Percentiles rank a stretch among this genome's conserved stretches.
Evolutionary conservation across 2,888 invertebrate species (phyloP).

Genomic region (Macrosiphum euphorbiae): DNA sequence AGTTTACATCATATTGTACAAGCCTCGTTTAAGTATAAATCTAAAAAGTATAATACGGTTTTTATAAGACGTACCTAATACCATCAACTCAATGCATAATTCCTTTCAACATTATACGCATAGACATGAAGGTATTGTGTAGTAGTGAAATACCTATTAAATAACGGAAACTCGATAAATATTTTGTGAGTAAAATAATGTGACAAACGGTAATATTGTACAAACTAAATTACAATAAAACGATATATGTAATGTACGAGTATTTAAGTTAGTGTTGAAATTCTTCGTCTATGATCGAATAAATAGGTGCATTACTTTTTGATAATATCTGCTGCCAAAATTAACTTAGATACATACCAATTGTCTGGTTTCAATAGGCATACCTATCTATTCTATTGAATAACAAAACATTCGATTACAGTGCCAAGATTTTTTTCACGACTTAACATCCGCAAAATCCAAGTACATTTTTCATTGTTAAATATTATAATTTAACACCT

Average conservation of each 20-base stretch:
- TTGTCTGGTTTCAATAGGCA: conserved; percentile 28
- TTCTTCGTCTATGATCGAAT: not conserved
- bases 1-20: not conserved
- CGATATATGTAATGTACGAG: not conserved
- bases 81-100: not conserved
- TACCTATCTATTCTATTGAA: conserved; percentile 3
- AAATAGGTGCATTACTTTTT: not conserved
- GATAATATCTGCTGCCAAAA: conserved; percentile 17
- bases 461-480: conserved; percentile 42
- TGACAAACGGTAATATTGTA: not conserved
- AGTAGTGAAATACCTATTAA: not conserved
- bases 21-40: not conserved
- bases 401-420: conserved; percentile 15
- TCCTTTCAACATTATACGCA: not conserved
- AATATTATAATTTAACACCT: conserved; percentile 57
- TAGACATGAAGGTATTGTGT: not conserved
- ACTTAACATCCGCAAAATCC: conserved; percentile 5
- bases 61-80: not conserved
- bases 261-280: not conserved
- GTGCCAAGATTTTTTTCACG: conserved; percentile 42
- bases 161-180: not conserved
- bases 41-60: not conserved
- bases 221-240: not conserved
- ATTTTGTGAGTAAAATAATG: not conserved
- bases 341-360: conserved; percentile 4